These are phyloP conservation scores for Clivina fossor DNA, from an alignment of 2,888 invertebrate species.

Conservation along the genomic window DNA sequence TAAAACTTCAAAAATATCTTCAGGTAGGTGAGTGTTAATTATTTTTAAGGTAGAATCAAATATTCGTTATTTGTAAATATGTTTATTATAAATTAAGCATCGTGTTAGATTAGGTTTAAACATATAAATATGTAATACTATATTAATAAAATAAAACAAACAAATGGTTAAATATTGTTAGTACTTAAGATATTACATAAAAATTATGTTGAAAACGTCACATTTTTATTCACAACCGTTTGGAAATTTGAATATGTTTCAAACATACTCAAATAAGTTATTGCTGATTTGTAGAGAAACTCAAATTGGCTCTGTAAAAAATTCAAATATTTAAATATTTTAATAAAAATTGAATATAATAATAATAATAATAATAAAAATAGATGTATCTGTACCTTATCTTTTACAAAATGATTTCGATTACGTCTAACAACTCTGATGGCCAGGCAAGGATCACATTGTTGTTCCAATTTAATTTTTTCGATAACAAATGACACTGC, in stretches of 20 bases:
- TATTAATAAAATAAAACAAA: too few species aligned
- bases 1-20: too few species aligned
- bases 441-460: constrained; percentile 56
- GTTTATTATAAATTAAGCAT: too few species aligned
- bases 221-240: constrained; percentile 14
- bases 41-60: too few species aligned
- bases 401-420: constrained; percentile 50
- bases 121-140: too few species aligned
- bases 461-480: constrained; percentile 55
- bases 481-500: constrained; percentile 54
- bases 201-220: too few species aligned
- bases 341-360: neutral
- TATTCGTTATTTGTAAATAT: too few species aligned
- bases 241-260: constrained; percentile 50
- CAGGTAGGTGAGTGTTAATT: too few species aligned
- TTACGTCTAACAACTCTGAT: constrained; percentile 53
- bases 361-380: neutral
- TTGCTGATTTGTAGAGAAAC: constrained; percentile 50
- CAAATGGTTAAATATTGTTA: too few species aligned
- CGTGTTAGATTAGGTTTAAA: too few species aligned
- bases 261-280: constrained; percentile 48
- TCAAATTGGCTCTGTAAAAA: constrained; percentile 49
- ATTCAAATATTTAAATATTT: neutral
- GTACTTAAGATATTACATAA: too few species aligned
- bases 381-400: constrained; percentile 45